These are phyloP conservation scores for Myrmecophaga tridactyla DNA, from an alignment of 2,113 vertebrate species.

Conservation along the genomic window DNA sequence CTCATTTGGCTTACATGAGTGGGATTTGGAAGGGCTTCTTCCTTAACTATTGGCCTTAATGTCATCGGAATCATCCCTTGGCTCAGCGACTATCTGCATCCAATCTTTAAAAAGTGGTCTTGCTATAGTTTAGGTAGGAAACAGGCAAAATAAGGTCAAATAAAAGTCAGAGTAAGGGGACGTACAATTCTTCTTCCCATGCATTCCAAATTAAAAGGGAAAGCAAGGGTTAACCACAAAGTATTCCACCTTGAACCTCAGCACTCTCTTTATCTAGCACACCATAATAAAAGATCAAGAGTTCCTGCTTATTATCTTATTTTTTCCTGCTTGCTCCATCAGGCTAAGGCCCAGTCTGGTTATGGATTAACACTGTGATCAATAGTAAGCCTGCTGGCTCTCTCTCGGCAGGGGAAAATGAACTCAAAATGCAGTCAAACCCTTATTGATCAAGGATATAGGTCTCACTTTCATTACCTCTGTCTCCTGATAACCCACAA, in stretches of 20 bases:
- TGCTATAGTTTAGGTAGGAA: not conserved
- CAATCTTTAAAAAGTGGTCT: not conserved
- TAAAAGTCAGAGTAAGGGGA: not conserved
- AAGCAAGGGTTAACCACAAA: slow-evolving; percentile 84
- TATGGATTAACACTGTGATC: slow-evolving; percentile 98
- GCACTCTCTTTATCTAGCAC: slow-evolving; percentile 85
- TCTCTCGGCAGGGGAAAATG: slow-evolving; percentile 95
- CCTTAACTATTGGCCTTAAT: not conserved
- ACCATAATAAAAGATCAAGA: slow-evolving; percentile 92
- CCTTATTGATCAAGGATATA: slow-evolving; percentile 95
- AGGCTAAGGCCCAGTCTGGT: slow-evolving; percentile 92
- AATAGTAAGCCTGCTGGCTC: slow-evolving; percentile 94
- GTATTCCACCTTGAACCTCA: slow-evolving; percentile 83
- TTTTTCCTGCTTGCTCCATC: slow-evolving; percentile 88
- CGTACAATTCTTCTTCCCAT: slow-evolving; percentile 55
- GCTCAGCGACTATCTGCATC: not conserved
- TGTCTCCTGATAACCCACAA: slow-evolving; percentile 95
- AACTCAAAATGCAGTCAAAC: slow-evolving; percentile 98
- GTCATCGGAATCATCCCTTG: not conserved
- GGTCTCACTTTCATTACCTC: slow-evolving; percentile 94
- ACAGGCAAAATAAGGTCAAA: slow-evolving; percentile 49
- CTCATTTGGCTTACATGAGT: not conserved
- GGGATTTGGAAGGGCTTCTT: not conserved
- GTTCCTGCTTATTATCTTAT: slow-evolving; percentile 92
- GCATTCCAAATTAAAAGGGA: slow-evolving; percentile 72